Conservation (phyloP, 30 jellyfish, hydroid and myxozoan genomes). For the Hydra vulgaris region DNA sequence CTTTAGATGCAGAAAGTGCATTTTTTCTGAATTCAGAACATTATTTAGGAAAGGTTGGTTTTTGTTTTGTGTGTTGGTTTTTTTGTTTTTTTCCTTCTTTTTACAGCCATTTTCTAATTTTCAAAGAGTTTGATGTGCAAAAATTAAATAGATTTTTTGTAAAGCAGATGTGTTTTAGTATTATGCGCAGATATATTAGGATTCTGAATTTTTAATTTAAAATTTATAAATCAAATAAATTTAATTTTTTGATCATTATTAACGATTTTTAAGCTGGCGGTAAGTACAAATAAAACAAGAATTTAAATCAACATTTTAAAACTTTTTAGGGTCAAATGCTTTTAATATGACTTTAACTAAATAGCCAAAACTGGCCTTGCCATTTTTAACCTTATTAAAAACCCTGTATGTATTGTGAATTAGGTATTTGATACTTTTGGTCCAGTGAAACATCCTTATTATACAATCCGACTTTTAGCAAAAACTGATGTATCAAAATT, state of each 20-base stretch:
- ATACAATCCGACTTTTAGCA: conserved; percentile 38
- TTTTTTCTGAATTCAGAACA: conserved; percentile 36
- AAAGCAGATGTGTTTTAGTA: too few relatives aligned
- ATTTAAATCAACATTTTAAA: too few relatives aligned
- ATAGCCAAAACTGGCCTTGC: not conserved
- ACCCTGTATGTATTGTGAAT: not conserved
- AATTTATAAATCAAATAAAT: too few relatives aligned
- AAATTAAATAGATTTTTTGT: too few relatives aligned
- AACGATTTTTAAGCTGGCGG: too few relatives aligned
- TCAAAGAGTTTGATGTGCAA: too few relatives aligned
- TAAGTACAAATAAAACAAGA: too few relatives aligned
- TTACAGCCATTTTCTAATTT: not conserved
- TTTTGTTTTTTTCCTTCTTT: not conserved
- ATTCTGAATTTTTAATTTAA: too few relatives aligned
- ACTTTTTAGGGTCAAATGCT: too few relatives aligned
- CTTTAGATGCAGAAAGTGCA: conserved; percentile 64
- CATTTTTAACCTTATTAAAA: not conserved
- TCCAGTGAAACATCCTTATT: conserved; percentile 70
- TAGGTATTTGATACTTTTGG: conserved; percentile 87
- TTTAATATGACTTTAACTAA: too few relatives aligned
- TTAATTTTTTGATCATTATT: too few relatives aligned
- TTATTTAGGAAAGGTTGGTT: conserved; percentile 60
- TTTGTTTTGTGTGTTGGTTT: not conserved
- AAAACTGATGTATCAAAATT: conserved; percentile 18
- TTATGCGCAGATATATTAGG: too few relatives aligned